Evolutionary conservation across 2,113 vertebrate genomes (phyloP).

Genomic region (Atrichornis clamosus): DNA sequence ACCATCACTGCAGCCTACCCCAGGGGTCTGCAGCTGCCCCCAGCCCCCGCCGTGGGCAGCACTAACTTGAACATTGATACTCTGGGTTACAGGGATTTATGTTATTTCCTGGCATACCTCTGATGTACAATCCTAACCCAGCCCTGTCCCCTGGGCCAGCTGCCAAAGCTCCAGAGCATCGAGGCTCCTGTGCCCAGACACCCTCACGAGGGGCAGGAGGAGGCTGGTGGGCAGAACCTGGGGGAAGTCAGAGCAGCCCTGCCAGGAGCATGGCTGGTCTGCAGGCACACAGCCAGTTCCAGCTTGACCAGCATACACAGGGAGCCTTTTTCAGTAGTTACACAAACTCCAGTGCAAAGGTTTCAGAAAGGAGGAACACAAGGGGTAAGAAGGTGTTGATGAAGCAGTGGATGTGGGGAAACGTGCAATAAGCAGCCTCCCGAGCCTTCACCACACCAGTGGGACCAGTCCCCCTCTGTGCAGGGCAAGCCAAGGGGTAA

Average conservation of each 20-base stretch:
- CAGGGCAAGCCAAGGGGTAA: constrained; percentile 21
- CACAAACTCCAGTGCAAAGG: background rate
- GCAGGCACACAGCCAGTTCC: background rate
- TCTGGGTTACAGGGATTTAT: constrained; percentile 9
- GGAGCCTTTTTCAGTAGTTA: background rate
- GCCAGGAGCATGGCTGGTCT: background rate
- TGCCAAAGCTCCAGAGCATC: background rate
- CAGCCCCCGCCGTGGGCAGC: fast-evolving
- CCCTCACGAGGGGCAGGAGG: background rate
- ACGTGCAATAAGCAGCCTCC: constrained; percentile 57
- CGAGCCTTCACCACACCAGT: background rate
- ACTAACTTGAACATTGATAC: background rate
- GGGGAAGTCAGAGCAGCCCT: background rate
- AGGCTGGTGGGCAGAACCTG: fast-evolving
- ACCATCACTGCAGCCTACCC: background rate
- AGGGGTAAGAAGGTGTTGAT: background rate
- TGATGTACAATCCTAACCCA: background rate
- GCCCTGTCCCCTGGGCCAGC: background rate
- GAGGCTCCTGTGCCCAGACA: background rate
- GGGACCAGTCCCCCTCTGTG: background rate
- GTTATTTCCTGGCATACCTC: background rate
- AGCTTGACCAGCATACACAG: background rate
- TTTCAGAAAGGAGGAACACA: background rate
- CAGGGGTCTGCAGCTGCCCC: background rate
- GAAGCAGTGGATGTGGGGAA: constrained; percentile 37